Percentiles rank a stretch among this genome's conserved stretches.
These are phyloP conservation scores for Diplazon laetatorius DNA, from an alignment of 2,888 invertebrate species.

Conservation along the genomic window DNA sequence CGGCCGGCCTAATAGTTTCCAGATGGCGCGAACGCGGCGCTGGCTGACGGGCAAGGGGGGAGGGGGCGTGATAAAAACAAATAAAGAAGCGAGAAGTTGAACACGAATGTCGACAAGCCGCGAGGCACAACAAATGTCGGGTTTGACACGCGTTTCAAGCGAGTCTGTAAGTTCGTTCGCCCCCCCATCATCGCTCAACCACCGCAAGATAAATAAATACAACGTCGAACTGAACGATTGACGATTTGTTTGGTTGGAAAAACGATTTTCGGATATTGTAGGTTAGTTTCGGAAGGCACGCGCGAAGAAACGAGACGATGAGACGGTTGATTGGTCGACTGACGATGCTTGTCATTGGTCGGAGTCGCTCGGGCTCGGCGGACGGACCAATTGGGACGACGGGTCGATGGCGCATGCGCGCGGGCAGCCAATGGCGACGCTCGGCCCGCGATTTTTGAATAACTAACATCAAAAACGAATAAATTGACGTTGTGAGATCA, in stretches of 20 bases:
- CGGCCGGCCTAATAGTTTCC: slow-evolving; percentile 26
- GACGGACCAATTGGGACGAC: neutral
- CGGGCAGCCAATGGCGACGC: too few species aligned
- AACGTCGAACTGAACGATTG: neutral
- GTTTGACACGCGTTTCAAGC: slow-evolving; percentile 35
- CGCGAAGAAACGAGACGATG: too few species aligned
- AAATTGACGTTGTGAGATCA: too few species aligned
- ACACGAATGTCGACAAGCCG: slow-evolving; percentile 26
- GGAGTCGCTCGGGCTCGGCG: neutral
- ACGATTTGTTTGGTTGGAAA: neutral
- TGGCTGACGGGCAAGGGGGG: slow-evolving; percentile 17
- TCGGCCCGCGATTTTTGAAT: too few species aligned
- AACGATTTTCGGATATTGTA: neutral
- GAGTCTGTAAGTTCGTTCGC: too few species aligned
- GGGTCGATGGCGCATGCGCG: too few species aligned
- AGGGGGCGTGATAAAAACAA: slow-evolving; percentile 67
- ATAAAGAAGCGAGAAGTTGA: slow-evolving; percentile 55
- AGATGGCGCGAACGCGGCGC: slow-evolving; percentile 24
- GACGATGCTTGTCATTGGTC: neutral
- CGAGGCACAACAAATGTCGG: slow-evolving; percentile 37
- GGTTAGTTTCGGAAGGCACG: too few species aligned
- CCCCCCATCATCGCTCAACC: too few species aligned
- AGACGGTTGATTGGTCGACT: too few species aligned
- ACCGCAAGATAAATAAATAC: slow-evolving; percentile 15
- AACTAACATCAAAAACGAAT: too few species aligned